Evolutionary conservation across 92 coral and sea anemone genomes (phyloP).

Genomic region (Phymanthus crucifer): DNA sequence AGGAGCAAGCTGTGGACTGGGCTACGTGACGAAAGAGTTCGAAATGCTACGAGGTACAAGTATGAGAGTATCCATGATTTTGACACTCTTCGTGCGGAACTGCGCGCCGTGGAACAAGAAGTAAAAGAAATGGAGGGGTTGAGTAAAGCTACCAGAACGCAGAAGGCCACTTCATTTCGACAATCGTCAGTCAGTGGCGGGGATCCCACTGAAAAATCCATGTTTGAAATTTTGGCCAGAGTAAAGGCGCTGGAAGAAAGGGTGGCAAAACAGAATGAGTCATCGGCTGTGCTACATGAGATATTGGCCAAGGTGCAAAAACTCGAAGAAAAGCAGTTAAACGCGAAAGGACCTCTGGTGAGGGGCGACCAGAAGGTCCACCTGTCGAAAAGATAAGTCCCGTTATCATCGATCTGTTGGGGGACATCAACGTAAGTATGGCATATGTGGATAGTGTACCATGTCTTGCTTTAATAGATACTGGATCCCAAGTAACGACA

Average conservation of each 20-base stretch:
- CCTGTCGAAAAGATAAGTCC: not conserved
- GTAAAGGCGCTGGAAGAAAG: not conserved
- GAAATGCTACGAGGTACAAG: constrained; percentile 28
- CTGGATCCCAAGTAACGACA: constrained; percentile 19
- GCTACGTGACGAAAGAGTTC: constrained; percentile 5
- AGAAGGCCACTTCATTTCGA: too few species aligned
- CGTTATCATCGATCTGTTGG: not conserved
- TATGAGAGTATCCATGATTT: not conserved
- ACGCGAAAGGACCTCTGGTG: constrained; percentile 15
- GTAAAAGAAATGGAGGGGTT: constrained; percentile 6
- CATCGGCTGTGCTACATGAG: not conserved
- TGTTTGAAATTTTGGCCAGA: not conserved
- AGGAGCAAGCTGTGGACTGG: constrained; percentile 25
- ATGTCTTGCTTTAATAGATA: constrained; percentile 8
- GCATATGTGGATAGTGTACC: constrained; percentile 1
- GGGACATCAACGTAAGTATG: constrained; percentile 30
- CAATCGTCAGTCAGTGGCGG: not conserved
- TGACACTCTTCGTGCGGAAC: not conserved
- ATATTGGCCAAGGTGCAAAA: not conserved
- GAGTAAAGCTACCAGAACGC: too few species aligned
- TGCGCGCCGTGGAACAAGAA: constrained; percentile 29
- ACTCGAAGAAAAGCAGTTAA: not conserved
- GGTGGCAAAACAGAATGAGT: not conserved
- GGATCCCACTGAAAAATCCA: not conserved
- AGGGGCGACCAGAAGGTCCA: constrained; percentile 22